A percentile compares a stretch with the other conserved stretches of the same genome.
Evolutionary conservation across 23 tunicate species (phyloP).

Genomic region (Halocynthia roretzi): DNA sequence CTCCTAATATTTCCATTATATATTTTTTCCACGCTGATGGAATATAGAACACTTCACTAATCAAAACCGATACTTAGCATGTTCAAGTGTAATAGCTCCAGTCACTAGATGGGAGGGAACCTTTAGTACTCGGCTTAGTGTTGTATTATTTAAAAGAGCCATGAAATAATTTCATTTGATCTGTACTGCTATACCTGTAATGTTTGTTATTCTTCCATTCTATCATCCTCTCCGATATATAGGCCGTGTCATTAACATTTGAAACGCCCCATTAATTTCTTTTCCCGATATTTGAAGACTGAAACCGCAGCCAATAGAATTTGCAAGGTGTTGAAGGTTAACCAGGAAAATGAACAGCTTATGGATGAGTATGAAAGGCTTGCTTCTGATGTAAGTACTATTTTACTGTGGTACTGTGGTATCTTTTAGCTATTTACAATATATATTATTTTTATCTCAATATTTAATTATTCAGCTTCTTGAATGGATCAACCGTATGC

Average conservation of each 20-base stretch:
- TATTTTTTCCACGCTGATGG: no score
- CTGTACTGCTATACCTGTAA: neutral
- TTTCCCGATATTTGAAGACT: constrained; percentile 38
- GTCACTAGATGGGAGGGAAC: no score
- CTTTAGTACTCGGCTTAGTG: neutral
- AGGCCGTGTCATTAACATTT: neutral
- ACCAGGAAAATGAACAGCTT: constrained; percentile 96
- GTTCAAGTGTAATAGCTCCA: no score
- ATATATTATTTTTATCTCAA: neutral
- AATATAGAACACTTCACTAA: no score
- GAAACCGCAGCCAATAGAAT: constrained; percentile 99
- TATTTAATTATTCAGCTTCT: constrained; percentile 42
- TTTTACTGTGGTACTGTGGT: neutral
- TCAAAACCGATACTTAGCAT: no score
- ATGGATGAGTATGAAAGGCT: constrained; percentile 99
- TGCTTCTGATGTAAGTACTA: constrained; percentile 91
- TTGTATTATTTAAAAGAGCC: neutral
- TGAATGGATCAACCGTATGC: constrained; percentile 95
- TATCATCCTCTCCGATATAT: neutral
- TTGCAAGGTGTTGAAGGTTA: constrained; percentile 93
- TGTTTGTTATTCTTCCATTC: neutral
- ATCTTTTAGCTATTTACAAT: neutral
- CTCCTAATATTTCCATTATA: no score
- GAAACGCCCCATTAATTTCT: neutral
- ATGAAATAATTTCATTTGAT: neutral